Conservation (phyloP, 2,888 invertebrate species). For the Orthosia cruda region DNA sequence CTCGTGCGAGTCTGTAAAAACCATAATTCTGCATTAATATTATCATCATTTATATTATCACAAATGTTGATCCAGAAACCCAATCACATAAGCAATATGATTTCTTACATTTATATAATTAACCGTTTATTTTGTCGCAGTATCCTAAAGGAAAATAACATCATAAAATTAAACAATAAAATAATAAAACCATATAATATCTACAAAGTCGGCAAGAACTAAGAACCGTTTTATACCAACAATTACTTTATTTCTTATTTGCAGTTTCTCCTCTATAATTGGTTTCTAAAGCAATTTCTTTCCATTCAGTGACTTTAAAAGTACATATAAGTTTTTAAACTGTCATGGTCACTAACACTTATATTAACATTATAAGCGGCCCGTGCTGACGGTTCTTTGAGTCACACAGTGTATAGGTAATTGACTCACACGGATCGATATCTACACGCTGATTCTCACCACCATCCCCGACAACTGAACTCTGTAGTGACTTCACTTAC, state of each 20-base stretch:
- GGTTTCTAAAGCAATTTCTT: conserved; percentile 51
- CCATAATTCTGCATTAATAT: background rate
- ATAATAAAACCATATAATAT: conserved; percentile 20
- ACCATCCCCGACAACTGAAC: too few relatives aligned
- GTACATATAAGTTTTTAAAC: too few relatives aligned
- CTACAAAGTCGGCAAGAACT: conserved; percentile 22
- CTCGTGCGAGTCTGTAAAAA: too few relatives aligned
- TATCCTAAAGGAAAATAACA: background rate
- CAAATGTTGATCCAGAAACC: too few relatives aligned
- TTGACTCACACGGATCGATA: too few relatives aligned
- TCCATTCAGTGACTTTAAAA: conserved; percentile 47
- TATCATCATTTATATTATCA: background rate
- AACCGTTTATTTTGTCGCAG: background rate
- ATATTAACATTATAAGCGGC: too few relatives aligned
- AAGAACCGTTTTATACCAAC: conserved; percentile 32
- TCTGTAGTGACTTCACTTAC: too few relatives aligned
- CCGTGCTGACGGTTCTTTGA: too few relatives aligned
- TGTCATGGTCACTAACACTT: too few relatives aligned
- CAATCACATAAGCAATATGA: background rate
- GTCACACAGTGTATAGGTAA: too few relatives aligned
- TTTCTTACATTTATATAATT: background rate
- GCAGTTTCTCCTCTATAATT: conserved; percentile 51
- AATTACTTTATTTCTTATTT: conserved; percentile 61
- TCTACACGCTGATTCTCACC: too few relatives aligned
- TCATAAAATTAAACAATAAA: conserved; percentile 13